Evolutionary conservation across 2,888 invertebrate genomes (phyloP).

Genomic region (Cataglyphis cursor): DNA sequence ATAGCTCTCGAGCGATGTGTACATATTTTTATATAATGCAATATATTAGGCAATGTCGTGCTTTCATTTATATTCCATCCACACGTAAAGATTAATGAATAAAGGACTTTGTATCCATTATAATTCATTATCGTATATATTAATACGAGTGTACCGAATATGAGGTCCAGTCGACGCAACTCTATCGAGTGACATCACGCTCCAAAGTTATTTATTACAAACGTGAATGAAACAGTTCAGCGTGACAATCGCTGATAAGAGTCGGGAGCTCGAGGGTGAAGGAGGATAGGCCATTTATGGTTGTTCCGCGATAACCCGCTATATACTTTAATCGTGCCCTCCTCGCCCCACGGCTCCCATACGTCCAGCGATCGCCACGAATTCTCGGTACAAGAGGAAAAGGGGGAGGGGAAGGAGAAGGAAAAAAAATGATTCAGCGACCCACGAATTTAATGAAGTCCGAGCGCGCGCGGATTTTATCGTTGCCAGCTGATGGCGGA

Average conservation of each 20-base stretch:
- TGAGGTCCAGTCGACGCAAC: not conserved
- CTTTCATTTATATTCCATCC: not conserved
- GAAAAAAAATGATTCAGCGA: conserved; percentile 46
- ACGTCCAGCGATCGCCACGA: not conserved
- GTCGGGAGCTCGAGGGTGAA: conserved; percentile 59
- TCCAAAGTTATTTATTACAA: conserved; percentile 70
- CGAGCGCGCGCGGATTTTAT: conserved; percentile 79
- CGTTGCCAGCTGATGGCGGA: conserved; percentile 64
- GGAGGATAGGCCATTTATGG: conserved; percentile 74
- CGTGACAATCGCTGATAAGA: conserved; percentile 72
- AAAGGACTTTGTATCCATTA: conserved; percentile 1
- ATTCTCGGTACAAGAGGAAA: not conserved
- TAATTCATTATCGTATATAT: not conserved
- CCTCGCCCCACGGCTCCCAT: conserved; percentile 19
- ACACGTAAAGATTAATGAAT: not conserved
- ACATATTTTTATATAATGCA: not conserved
- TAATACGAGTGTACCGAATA: not conserved
- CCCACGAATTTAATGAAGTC: conserved; percentile 80
- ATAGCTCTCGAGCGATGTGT: too few species aligned
- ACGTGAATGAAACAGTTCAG: conserved; percentile 75
- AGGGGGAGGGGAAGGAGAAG: not conserved
- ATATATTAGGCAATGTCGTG: not conserved
- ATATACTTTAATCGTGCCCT: conserved; percentile 62
- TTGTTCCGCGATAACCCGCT: conserved; percentile 74
- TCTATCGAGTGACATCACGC: conserved; percentile 66